A percentile compares a stretch with the other conserved stretches of the same genome.
Conservation (phyloP, 2,797 vertebrate species). For the Karalla daura region DNA sequence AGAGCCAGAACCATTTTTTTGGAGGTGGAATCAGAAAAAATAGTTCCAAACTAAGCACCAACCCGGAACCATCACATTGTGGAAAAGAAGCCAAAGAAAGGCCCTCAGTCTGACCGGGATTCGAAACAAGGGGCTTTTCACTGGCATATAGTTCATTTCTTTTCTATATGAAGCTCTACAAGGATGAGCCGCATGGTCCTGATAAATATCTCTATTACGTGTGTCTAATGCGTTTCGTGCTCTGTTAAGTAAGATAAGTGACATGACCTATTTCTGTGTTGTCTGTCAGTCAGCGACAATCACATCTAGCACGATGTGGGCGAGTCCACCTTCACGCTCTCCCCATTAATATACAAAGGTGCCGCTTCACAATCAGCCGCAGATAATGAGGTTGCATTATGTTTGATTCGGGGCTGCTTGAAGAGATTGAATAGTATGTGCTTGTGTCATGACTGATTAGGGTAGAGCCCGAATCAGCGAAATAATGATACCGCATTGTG, state of each 20-base stretch:
- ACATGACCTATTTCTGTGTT: constrained; percentile 31
- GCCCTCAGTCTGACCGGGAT: too few species aligned
- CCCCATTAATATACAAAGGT: constrained; percentile 77
- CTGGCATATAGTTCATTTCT: too few species aligned
- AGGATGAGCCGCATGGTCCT: not conserved
- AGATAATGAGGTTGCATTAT: constrained; percentile 77
- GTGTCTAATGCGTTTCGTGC: constrained; percentile 14
- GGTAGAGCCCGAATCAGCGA: constrained; percentile 57
- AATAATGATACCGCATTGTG: constrained; percentile 70
- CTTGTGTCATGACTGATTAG: constrained; percentile 79
- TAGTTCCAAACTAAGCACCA: too few species aligned
- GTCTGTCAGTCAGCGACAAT: constrained; percentile 58
- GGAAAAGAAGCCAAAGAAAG: too few species aligned
- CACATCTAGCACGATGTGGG: constrained; percentile 58
- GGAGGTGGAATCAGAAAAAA: too few species aligned
- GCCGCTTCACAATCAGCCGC: constrained; percentile 80
- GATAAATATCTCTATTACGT: not conserved
- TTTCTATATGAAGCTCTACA: too few species aligned
- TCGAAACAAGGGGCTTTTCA: too few species aligned
- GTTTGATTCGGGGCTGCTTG: constrained; percentile 72
- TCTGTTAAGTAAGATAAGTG: constrained; percentile 16
- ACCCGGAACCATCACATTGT: too few species aligned
- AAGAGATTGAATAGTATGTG: constrained; percentile 77
- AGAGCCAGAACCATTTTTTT: too few species aligned
- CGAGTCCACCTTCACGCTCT: constrained; percentile 66